Conservation (phyloP, 2,888 invertebrate genomes). For the Liposcelis brunnea region DNA sequence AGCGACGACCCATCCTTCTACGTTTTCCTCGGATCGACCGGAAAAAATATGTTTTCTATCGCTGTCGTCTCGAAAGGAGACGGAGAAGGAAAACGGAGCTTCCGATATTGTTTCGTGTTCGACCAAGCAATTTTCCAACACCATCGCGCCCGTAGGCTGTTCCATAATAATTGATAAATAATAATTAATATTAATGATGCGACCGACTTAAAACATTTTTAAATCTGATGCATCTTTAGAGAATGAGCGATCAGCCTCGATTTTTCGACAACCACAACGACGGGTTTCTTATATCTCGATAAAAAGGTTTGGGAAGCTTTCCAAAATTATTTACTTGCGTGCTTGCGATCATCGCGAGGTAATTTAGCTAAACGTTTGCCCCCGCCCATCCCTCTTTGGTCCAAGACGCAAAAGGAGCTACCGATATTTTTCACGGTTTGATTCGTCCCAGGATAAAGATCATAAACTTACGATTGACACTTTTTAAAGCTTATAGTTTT, state of each 20-base stretch:
- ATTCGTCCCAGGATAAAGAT: no score
- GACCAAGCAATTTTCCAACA: constrained; percentile 54
- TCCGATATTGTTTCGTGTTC: constrained; percentile 45
- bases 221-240: not conserved
- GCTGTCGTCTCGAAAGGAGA: constrained; percentile 47
- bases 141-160: constrained; percentile 51
- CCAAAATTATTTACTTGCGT: no score
- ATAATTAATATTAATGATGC: not conserved
- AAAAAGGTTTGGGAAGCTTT: no score
- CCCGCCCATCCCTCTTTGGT: no score
- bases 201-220: not conserved
- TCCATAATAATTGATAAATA: constrained; percentile 15
- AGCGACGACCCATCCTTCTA: constrained; percentile 50
- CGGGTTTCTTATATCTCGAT: no score
- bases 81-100: constrained; percentile 56
- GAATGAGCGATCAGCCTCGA: not conserved
- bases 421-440: no score
- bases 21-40: constrained; percentile 49
- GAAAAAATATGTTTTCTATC: constrained; percentile 53
- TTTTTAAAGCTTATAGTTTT: no score
- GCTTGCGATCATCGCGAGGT: no score
- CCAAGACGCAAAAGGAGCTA: no score
- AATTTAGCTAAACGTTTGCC: no score
- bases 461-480: no score
- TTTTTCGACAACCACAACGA: no score